These are phyloP conservation scores for Pediacus dermestoides DNA, from an alignment of 2,888 invertebrate species.

Conservation along the genomic window DNA sequence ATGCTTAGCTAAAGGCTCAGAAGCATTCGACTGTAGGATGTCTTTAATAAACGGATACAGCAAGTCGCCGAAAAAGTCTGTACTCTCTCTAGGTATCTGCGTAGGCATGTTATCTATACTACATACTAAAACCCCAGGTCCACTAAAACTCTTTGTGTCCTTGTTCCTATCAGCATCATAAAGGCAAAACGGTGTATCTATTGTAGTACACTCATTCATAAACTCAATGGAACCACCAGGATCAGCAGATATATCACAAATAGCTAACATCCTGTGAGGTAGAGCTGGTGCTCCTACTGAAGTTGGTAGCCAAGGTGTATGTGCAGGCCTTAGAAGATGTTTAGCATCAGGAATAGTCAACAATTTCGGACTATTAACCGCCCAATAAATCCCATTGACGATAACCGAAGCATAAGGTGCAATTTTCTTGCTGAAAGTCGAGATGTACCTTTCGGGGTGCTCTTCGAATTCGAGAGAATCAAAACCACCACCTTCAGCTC, in stretches of 20 bases:
- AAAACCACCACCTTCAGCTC: conserved; percentile 90
- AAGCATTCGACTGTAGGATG: conserved; percentile 79
- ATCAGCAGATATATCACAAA: conserved; percentile 99
- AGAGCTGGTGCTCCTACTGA: conserved; percentile 83
- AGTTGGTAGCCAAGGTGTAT: conserved; percentile 90
- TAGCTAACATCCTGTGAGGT: conserved; percentile 87
- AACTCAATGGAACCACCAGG: conserved; percentile 89
- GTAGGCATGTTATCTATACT: conserved; percentile 99
- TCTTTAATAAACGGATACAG: conserved; percentile 85
- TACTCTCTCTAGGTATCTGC: conserved; percentile 94
- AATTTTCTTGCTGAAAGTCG: conserved; percentile 93
- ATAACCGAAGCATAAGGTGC: conserved; percentile 97
- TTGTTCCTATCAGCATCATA: conserved; percentile 98
- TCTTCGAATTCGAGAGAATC: conserved; percentile 84
- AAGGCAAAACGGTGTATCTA: conserved; percentile 98
- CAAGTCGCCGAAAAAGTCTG: conserved; percentile 95
- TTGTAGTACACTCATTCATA: conserved; percentile 99
- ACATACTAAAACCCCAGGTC: conserved; percentile 97
- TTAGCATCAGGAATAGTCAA: conserved; percentile 98
- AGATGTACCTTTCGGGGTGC: conserved; percentile 90
- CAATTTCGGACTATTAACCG: conserved; percentile 91
- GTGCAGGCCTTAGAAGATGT: conserved; percentile 79
- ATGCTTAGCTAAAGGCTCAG: conserved; percentile 72
- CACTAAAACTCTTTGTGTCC: conserved; percentile 93
- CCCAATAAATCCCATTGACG: conserved; percentile 99